A percentile compares a stretch with the other conserved stretches of the same genome.
These are phyloP conservation scores for Pristiophorus japonicus DNA, from an alignment of 2,113 vertebrate genomes.

Conservation along the genomic window DNA sequence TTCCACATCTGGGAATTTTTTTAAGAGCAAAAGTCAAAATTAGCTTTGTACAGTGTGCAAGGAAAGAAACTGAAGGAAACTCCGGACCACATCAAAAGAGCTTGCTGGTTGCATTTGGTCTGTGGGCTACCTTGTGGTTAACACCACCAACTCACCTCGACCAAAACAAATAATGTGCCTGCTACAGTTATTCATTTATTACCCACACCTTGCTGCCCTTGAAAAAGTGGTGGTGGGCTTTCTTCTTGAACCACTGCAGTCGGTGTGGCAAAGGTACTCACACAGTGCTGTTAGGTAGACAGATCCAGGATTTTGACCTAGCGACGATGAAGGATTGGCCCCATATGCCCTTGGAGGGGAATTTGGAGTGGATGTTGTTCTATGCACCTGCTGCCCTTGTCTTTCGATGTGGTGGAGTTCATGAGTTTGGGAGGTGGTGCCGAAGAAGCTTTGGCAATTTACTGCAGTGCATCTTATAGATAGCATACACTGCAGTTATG, in stretches of 20 bases:
- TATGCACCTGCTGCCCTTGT: neutral
- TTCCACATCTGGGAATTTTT: neutral
- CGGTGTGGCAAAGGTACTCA: neutral
- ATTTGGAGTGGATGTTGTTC: neutral
- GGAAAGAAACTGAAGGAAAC: neutral
- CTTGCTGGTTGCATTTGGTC: no score
- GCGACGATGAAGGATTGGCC: neutral
- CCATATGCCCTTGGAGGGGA: neutral
- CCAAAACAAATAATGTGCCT: no score
- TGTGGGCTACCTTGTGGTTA: no score
- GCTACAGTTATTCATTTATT: no score
- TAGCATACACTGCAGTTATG: neutral
- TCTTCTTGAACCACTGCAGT: no score
- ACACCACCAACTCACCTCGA: no score
- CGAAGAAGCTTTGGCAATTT: neutral
- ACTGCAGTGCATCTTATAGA: neutral
- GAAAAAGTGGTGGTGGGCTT: no score
- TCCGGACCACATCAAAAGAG: neutral
- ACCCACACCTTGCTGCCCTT: no score
- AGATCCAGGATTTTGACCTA: neutral
- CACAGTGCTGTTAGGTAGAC: neutral
- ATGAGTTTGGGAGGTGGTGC: neutral
- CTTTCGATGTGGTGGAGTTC: neutral
- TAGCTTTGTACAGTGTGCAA: neutral
- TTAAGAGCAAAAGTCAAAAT: neutral